A percentile compares a stretch with the other conserved stretches of the same genome.
These are phyloP conservation scores for Manis crassicaudata DNA, from an alignment of 2,797 vertebrate species.

Conservation along the genomic window DNA sequence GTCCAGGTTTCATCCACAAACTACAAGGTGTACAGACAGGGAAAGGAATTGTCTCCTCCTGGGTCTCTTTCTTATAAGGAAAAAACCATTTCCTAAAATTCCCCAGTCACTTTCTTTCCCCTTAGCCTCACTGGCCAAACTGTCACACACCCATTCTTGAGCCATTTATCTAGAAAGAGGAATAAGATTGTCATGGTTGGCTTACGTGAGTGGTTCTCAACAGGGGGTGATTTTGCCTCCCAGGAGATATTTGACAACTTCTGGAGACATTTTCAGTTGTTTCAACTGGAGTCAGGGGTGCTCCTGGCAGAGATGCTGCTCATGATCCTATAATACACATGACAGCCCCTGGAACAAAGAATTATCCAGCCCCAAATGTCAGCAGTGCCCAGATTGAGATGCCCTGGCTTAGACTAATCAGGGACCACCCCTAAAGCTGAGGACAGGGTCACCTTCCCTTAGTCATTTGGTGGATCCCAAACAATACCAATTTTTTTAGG, in stretches of 20 bases:
- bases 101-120: not conserved
- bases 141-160: not conserved
- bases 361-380: not conserved
- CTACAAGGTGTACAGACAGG: not conserved
- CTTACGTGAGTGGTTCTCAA: not conserved
- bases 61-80: not conserved
- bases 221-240: not conserved
- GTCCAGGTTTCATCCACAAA: not conserved
- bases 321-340: not conserved
- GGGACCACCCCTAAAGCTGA: not conserved
- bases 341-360: not conserved
- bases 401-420: not conserved
- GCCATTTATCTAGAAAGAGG: not conserved
- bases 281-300: not conserved
- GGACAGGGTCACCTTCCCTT: not conserved
- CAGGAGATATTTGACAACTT: not conserved
- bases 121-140: not conserved
- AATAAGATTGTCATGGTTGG: not conserved
- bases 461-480: not conserved
- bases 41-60: not conserved
- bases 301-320: not conserved
- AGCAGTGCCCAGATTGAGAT: not conserved
- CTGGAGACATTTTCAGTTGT: not conserved
- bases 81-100: constrained; percentile 21
- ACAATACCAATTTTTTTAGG: not conserved